These are phyloP conservation scores for Plebejus anna DNA, from an alignment of 2,888 invertebrate species.

Conservation along the genomic window DNA sequence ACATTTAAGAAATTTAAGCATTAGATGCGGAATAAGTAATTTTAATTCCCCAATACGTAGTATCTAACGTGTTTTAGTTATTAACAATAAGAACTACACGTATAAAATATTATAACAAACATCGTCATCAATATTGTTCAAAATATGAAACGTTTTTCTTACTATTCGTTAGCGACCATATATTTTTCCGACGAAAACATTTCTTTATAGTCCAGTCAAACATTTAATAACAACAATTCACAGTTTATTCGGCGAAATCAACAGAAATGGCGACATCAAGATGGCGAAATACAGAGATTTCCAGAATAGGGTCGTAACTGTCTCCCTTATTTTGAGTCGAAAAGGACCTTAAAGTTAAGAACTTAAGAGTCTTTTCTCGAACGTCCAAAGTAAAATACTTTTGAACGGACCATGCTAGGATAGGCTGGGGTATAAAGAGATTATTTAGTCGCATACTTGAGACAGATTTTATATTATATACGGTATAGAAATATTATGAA, in stretches of 20 bases:
- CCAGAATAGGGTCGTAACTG: background rate
- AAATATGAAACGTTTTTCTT: background rate
- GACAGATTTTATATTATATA: too few species aligned
- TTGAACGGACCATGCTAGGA: background rate
- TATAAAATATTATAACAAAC: too few species aligned
- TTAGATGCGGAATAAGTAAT: too few species aligned
- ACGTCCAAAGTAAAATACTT: too few species aligned
- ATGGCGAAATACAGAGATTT: background rate
- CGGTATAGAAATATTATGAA: too few species aligned
- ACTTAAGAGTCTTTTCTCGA: too few species aligned
- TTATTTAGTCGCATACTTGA: background rate
- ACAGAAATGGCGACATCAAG: conserved; percentile 16
- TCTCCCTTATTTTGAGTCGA: background rate
- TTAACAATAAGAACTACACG: too few species aligned
- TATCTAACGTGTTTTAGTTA: too few species aligned
- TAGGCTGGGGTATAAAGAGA: background rate
- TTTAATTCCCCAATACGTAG: too few species aligned
- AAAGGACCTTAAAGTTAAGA: too few species aligned
- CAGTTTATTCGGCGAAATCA: conserved; percentile 38
- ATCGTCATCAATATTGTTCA: background rate
- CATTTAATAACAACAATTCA: conserved; percentile 34
- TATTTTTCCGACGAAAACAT: background rate
- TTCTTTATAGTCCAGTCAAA: conserved; percentile 20
- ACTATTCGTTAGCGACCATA: background rate
- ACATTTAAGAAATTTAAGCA: too few species aligned